These are phyloP conservation scores for Drosophila yooni DNA, from an alignment of 2,888 invertebrate genomes.

Conservation along the genomic window DNA sequence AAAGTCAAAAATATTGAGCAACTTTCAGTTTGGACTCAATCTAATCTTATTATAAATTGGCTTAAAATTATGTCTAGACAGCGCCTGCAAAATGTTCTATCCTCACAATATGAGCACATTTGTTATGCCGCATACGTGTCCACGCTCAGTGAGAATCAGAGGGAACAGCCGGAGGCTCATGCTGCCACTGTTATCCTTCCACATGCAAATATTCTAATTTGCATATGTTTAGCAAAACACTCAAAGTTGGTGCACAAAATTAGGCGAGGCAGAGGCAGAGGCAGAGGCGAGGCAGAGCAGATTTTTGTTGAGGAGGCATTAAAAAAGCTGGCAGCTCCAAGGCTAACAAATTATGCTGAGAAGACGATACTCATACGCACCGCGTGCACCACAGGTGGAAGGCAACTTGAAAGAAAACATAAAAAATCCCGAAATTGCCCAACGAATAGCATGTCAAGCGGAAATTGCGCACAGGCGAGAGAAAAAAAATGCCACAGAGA, in stretches of 20 bases:
- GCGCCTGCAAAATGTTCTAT: slow-evolving; percentile 19
- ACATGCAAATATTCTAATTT: slow-evolving; percentile 79
- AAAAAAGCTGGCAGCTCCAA: slow-evolving; percentile 30
- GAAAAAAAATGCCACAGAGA: neutral
- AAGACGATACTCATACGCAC: slow-evolving; percentile 49
- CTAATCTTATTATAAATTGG: slow-evolving; percentile 49
- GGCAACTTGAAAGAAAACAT: slow-evolving; percentile 58
- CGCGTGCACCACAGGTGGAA: slow-evolving; percentile 70
- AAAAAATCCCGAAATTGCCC: slow-evolving; percentile 51
- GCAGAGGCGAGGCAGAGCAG: slow-evolving; percentile 2
- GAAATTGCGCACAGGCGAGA: slow-evolving; percentile 57
- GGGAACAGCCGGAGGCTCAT: slow-evolving; percentile 27
- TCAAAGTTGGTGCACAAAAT: slow-evolving; percentile 33
- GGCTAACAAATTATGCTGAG: slow-evolving; percentile 43
- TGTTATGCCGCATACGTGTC: slow-evolving; percentile 51
- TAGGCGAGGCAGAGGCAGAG: neutral
- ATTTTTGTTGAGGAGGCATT: slow-evolving; percentile 42
- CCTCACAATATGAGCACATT: slow-evolving; percentile 24
- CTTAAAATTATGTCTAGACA: slow-evolving; percentile 59
- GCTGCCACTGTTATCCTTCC: slow-evolving; percentile 52
- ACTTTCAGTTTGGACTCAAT: slow-evolving; percentile 28
- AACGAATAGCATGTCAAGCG: slow-evolving; percentile 60
- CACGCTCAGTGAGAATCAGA: slow-evolving; percentile 39
- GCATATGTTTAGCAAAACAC: slow-evolving; percentile 68
- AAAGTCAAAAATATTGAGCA: slow-evolving; percentile 13